phyloP scores from a whole-genome alignment of 2,888 invertebrate species.

The Mayetiola destructor region DNA sequence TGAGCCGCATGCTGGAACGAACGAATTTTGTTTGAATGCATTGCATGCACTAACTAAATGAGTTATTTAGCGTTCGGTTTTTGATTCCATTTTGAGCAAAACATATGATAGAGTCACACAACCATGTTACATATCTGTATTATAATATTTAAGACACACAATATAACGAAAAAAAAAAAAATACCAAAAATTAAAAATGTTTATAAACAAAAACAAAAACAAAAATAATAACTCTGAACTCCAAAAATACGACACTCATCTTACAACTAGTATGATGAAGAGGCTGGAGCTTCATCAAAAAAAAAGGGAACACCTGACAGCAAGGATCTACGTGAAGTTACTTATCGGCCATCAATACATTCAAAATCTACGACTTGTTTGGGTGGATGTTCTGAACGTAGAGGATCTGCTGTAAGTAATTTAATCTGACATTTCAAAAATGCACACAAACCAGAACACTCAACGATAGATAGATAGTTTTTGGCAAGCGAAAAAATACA shows the following conservation, averaged over 20 bases:
- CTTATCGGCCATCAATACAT: slow-evolving; percentile 44
- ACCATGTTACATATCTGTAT: not conserved
- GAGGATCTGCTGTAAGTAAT: slow-evolving; percentile 60
- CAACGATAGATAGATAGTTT: too few species aligned
- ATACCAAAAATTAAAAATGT: not conserved
- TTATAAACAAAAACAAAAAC: not conserved
- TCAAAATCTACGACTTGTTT: slow-evolving; percentile 50
- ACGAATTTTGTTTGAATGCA: too few species aligned
- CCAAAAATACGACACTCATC: too few species aligned
- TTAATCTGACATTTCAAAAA: too few species aligned
- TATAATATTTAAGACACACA: not conserved
- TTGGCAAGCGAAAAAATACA: too few species aligned
- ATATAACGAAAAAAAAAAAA: not conserved
- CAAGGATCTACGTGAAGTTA: slow-evolving; percentile 40
- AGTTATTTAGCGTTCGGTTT: too few species aligned
- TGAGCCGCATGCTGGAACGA: too few species aligned
- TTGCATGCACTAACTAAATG: too few species aligned
- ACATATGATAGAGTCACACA: too few species aligned
- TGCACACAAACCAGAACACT: too few species aligned
- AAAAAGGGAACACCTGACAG: slow-evolving; percentile 39
- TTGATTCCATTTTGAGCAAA: too few species aligned
- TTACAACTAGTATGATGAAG: slow-evolving; percentile 34
- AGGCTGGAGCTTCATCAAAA: slow-evolving; percentile 39
- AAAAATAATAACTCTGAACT: too few species aligned
- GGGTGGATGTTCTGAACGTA: slow-evolving; percentile 55